phyloP scores from a whole-genome alignment of 2,113 vertebrate genomes.

The Marmota monax region DNA sequence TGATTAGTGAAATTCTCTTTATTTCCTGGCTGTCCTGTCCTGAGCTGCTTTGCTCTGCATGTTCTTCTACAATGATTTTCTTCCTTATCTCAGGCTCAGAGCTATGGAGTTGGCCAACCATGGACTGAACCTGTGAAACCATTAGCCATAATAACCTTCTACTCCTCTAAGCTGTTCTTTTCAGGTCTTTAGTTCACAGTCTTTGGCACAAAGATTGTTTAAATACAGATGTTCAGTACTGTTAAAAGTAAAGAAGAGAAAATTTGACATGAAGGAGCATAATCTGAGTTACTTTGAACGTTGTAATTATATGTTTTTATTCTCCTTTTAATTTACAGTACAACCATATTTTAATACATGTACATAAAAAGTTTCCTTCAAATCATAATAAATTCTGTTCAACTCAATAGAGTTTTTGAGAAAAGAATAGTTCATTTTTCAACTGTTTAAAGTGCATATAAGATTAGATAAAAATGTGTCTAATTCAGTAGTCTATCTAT shows the following conservation, averaged over 20 bases:
- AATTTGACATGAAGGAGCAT: neutral
- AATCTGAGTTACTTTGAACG: neutral
- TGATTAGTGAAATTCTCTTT: no score
- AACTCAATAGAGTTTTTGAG: neutral
- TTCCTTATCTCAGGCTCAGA: no score
- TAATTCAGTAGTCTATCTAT: neutral
- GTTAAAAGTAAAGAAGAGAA: neutral
- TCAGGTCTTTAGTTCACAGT: no score
- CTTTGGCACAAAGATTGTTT: no score
- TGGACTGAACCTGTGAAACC: no score
- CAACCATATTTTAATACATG: neutral
- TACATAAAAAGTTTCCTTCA: neutral
- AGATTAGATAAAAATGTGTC: neutral
- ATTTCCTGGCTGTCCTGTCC: no score
- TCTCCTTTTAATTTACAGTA: neutral
- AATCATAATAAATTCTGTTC: neutral
- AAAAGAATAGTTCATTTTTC: neutral
- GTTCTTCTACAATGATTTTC: no score
- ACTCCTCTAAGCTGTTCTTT: no score
- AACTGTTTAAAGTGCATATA: neutral
- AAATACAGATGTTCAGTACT: neutral
- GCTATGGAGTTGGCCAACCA: no score
- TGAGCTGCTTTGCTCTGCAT: no score
- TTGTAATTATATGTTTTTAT: neutral
- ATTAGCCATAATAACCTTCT: no score